Evolutionary conservation across 2,888 invertebrate species (phyloP).

Genomic region (Pollenia angustigena): DNA sequence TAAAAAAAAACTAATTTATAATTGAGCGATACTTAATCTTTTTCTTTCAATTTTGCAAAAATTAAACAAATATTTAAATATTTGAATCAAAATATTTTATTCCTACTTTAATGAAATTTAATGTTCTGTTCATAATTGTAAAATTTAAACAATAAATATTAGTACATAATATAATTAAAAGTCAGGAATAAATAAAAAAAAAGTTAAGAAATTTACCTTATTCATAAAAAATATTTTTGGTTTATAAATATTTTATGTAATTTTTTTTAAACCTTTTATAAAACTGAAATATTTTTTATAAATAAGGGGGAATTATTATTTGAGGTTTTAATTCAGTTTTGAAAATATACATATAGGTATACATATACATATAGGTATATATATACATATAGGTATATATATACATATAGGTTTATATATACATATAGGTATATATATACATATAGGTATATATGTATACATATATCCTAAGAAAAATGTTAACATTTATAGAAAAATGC

Average conservation of each 20-base stretch:
- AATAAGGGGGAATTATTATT: no score
- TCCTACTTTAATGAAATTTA: not conserved
- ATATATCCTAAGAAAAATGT: not conserved
- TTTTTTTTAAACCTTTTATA: no score
- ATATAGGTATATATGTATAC: not conserved
- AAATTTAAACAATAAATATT: not conserved
- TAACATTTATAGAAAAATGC: not conserved
- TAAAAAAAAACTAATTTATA: slow-evolving; percentile 5
- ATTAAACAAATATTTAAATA: slow-evolving; percentile 4
- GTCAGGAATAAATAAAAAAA: not conserved
- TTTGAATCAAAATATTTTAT: not conserved
- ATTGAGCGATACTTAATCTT: slow-evolving; percentile 35
- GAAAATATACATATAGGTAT: not conserved
- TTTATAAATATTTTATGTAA: no score
- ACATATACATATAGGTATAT: no score
- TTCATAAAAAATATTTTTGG: no score
- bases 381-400: no score
- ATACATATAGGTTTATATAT: no score
- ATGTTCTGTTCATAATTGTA: not conserved
- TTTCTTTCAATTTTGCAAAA: slow-evolving; percentile 9
- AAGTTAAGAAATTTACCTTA: not conserved
- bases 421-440: no score
- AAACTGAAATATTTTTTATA: no score
- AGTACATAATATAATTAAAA: not conserved
- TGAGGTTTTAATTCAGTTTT: no score